Evolutionary conservation across 2,113 vertebrate species (phyloP).

Genomic region (Percopsis transmontana): DNA sequence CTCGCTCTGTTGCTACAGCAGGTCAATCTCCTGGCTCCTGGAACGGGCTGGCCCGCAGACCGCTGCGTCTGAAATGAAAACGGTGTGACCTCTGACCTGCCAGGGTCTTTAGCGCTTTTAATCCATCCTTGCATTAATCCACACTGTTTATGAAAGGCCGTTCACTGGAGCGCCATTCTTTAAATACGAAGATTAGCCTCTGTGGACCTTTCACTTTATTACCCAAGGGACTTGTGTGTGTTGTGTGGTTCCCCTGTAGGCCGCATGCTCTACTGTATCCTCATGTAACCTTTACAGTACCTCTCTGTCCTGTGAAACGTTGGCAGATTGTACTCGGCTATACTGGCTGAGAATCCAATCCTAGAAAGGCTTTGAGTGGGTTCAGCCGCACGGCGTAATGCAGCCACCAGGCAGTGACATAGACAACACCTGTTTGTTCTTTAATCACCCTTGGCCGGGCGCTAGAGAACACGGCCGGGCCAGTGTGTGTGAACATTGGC

Average conservation of each 20-base stretch:
- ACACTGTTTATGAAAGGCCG: conserved; percentile 38
- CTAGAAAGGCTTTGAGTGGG: not conserved
- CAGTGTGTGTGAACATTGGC: conserved; percentile 53
- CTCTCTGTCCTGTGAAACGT: conserved; percentile 18
- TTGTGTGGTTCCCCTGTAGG: conserved; percentile 8
- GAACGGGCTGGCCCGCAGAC: not conserved
- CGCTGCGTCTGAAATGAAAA: conserved; percentile 47
- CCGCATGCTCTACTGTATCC: conserved; percentile 27
- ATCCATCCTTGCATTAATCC: conserved; percentile 51
- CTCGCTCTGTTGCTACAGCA: conserved; percentile 27
- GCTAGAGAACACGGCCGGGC: conserved; percentile 28
- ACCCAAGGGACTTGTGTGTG: conserved; percentile 38
- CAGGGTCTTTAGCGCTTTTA: conserved; percentile 36
- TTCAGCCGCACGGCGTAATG: conserved; percentile 19
- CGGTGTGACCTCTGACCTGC: conserved; percentile 26
- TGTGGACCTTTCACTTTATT: conserved; percentile 25
- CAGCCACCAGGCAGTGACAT: conserved; percentile 46
- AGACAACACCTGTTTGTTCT: conserved; percentile 55
- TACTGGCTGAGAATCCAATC: conserved; percentile 41
- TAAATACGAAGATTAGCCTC: conserved; percentile 59
- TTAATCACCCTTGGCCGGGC: conserved; percentile 51
- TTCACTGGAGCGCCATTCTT: conserved; percentile 23
- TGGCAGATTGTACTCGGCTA: conserved; percentile 35
- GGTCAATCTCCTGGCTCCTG: conserved; percentile 14
- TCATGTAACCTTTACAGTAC: conserved; percentile 35